Base-by-base conservation (phyloP, 1,140 invertebrate genomes). In the Calliopsis andreniformis region DNA sequence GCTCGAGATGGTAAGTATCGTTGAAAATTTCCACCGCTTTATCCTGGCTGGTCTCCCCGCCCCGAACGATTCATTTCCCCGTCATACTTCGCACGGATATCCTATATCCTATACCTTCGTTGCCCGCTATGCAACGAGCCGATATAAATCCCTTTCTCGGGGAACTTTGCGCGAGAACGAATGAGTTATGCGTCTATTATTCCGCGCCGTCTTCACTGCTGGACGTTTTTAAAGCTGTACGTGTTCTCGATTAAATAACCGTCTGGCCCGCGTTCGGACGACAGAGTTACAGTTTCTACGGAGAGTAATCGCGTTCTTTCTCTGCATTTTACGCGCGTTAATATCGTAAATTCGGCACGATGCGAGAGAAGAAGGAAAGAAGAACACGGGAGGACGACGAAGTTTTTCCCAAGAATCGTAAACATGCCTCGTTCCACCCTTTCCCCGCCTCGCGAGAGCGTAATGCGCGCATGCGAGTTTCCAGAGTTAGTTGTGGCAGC, bases 1-100 rank as follows among this genome's bases (percentile, higher is more conserved):
- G 93, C 93, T 99, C 66, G 97, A 99, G 87, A 96, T 95, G 94
- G 97, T 99, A 92, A 93, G 92, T 91, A 49, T n/a, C 32, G 4
- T 35, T 23, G 30, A 4, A 30, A 23, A 43, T 43, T 47, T 62
- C 30, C 16, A 18, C 43, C 23, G 28, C 25, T 56, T 23, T 45
- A 16, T 23, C 51, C 6, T 23, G 35, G 25, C 32, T 67, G 53
- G 20, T 47, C 20, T 70, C 49, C 53, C 42, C 47, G n/a, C 20
- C 39, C 47, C 8, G 16, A 45, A 47, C 42, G 42, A 58, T 32
- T 39, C 68, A 7, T 18, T 20, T 39, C n/a, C 18, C 42, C 20
- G 5, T 28, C 20, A 25, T 64, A 53, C 39, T 18, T 30, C n/a
- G 14, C 23, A 5, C 4, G 45, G 23, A 51, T 20, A 43, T 39